Percentiles rank a stretch among this genome's conserved stretches.
phyloP scores from a whole-genome alignment of 1,140 invertebrate genomes.

The Euglossa dilemma region DNA sequence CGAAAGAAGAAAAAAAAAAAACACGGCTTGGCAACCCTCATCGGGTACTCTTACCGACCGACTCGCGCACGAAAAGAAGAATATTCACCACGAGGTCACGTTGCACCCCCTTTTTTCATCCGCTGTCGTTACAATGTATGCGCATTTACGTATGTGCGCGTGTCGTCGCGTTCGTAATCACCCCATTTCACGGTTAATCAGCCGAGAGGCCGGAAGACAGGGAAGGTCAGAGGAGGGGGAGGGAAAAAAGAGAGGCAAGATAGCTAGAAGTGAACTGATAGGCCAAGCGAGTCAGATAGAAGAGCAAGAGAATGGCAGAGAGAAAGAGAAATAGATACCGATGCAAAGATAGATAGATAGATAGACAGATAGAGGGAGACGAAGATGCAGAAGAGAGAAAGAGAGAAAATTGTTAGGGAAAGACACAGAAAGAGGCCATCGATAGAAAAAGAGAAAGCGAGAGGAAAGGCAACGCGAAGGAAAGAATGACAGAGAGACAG shows the following conservation, averaged over 20 bases:
- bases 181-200: conserved; percentile 55
- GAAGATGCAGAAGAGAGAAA: not conserved
- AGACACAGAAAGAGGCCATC: conserved; percentile 23
- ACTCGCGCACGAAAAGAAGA: conserved; percentile 35
- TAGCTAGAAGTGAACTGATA: not conserved
- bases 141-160: conserved; percentile 46
- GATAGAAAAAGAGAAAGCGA: conserved; percentile 3
- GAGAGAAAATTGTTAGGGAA: not conserved
- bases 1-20: not conserved
- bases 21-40: not conserved
- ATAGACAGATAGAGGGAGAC: not conserved
- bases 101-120: conserved; percentile 21
- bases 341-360: no score
- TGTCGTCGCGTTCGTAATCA: conserved; percentile 45
- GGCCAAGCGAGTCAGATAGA: not conserved
- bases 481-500: not conserved
- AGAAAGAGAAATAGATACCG: not conserved
- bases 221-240: not conserved
- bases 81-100: conserved; percentile 45
- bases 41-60: conserved; percentile 25
- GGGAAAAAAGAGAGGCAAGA: not conserved
- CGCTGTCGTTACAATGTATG: conserved; percentile 25
- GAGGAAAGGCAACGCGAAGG: not conserved
- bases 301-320: not conserved
- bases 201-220: conserved; percentile 39